Base-by-base conservation (phyloP, 2,113 vertebrate genomes). In the Anolis sagrei region DNA sequence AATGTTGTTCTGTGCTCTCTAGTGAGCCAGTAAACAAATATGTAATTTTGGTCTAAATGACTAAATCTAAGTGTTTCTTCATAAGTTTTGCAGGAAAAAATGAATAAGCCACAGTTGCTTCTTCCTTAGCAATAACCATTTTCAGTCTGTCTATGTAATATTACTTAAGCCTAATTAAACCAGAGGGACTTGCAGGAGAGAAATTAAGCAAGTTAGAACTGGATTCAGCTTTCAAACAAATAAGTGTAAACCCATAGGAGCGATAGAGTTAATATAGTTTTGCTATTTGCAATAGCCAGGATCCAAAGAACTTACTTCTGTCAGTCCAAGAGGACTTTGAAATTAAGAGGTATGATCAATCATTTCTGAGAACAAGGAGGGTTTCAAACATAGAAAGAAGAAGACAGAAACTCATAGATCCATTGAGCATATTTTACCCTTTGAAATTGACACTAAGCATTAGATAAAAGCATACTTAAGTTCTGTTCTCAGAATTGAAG, bases 101-200 rank as follows among this genome's bases (percentile, higher is more conserved):
- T 19, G 27, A 89, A 64, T 7, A 49, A 13, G 23, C 19, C 8
- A 39, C 77, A n/a, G 19, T 82, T 79, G 44, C 21, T 79, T 51
- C 62, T 90, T 79, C 80, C 69, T 76, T 84, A 66, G 82, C 86
- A 81, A 89, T 83, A 62, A 75, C 66, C 58, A 81, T 83, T 82
- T 86, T 14, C 36, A 48, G 19, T 72, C 61, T 87, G 36, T 83
- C 68, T 68, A 8, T 29, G 34, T 84, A 83, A 32, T 68, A 76
- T 34, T 85, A 76, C n/a, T 23, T 44, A 51, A 87, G 5, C 69
- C 25, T 87, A 76, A 84, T 82, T 88, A 76, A 89, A 80, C 73
- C 80, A 61, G 11, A 78, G 74, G 62, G 80, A 81, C 18, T 76
- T 75, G 79, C 66, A 25, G 34, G 48, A 13, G 79, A 62, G 64